Percentiles rank a stretch among this genome's conserved stretches.
phyloP scores from a whole-genome alignment of 2,113 vertebrate genomes.

The Heptranchias perlo region DNA sequence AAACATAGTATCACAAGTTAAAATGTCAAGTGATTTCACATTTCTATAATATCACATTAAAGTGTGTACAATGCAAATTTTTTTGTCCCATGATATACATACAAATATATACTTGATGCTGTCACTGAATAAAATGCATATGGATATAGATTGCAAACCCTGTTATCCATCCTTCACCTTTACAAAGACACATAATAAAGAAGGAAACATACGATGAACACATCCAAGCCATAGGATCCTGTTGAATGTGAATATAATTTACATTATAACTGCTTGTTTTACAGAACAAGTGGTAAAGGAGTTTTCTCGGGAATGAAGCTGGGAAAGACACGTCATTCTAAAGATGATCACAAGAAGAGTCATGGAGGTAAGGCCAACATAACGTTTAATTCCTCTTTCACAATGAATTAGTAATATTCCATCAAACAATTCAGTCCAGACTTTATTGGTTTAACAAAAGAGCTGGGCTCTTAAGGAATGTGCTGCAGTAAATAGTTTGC shows the following conservation, averaged over 20 bases:
- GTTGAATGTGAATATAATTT: not conserved
- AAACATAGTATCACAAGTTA: not conserved
- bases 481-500: not conserved
- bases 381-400: not conserved
- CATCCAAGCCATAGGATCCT: not conserved
- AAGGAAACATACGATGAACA: not conserved
- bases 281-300: constrained; percentile 72
- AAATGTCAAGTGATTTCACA: not conserved
- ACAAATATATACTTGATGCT: not conserved
- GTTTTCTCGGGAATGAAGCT: constrained; percentile 88
- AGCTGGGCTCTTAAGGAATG: not conserved
- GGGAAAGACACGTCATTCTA: constrained; percentile 67
- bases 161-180: not conserved
- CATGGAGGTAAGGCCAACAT: constrained; percentile 28
- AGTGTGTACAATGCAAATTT: not conserved
- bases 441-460: not conserved
- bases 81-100: not conserved
- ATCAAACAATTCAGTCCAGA: not conserved
- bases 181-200: not conserved
- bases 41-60: not conserved
- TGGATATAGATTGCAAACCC: not conserved
- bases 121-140: not conserved
- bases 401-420: not conserved
- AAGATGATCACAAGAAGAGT: constrained; percentile 74
- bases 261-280: not conserved